Evolutionary conservation across 2,888 invertebrate genomes (phyloP).

Genomic region (Subacronicta megacephala): DNA sequence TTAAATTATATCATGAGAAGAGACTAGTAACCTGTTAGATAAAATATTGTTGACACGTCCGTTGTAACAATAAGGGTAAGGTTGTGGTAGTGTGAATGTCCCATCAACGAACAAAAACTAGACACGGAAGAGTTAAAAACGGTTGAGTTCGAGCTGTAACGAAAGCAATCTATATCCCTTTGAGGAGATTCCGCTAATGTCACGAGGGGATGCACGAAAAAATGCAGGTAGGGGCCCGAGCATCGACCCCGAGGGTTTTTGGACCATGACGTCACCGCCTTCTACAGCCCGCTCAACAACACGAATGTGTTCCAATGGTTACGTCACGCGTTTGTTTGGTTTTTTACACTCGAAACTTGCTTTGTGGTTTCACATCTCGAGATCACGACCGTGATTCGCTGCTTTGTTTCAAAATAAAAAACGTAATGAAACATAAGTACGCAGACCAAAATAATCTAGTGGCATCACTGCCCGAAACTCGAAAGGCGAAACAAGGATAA

Average conservation of each 20-base stretch:
- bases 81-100: conserved; percentile 34
- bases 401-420: conserved; percentile 35
- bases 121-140: conserved; percentile 43
- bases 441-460: conserved; percentile 34
- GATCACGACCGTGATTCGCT: conserved; percentile 27
- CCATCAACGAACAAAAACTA: conserved; percentile 41
- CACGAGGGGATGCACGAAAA: conserved; percentile 85
- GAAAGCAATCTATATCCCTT: conserved; percentile 69
- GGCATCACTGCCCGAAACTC: conserved; percentile 37
- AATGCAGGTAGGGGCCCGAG: conserved; percentile 87
- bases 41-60: conserved; percentile 12
- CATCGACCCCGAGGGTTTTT: conserved; percentile 84
- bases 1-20: neutral
- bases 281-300: conserved; percentile 65
- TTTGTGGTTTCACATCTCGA: conserved; percentile 34
- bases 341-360: conserved; percentile 40
- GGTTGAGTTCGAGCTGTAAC: conserved; percentile 35
- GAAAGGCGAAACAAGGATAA: conserved; percentile 64
- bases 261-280: conserved; percentile 79
- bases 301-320: conserved; percentile 60
- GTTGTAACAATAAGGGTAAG: conserved; percentile 16
- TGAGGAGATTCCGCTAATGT: conserved; percentile 75
- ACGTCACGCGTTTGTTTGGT: conserved; percentile 38
- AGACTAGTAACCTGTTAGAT: neutral
- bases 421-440: conserved; percentile 19